These are phyloP conservation scores for Augochlorella aurata DNA, from an alignment of 2,888 invertebrate genomes.

Conservation along the genomic window DNA sequence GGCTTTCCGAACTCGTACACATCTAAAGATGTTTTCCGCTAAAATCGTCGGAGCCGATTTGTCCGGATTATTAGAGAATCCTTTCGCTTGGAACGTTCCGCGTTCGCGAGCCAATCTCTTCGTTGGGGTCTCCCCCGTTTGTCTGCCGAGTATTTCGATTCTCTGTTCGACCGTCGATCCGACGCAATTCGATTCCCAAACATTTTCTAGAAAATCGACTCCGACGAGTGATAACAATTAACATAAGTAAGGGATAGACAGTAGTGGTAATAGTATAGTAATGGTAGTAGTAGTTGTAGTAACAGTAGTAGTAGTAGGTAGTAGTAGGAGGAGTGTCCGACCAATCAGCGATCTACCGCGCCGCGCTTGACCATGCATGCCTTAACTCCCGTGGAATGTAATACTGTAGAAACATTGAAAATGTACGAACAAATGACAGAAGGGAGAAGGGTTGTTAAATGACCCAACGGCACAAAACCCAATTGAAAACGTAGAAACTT, in stretches of 20 bases:
- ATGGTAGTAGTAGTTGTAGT: slow-evolving; percentile 55
- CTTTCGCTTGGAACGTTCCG: background rate
- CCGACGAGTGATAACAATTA: slow-evolving; percentile 53
- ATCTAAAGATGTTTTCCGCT: slow-evolving; percentile 56
- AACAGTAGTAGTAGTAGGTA: slow-evolving; percentile 44
- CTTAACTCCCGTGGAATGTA: slow-evolving; percentile 60
- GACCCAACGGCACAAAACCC: background rate
- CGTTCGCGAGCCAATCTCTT: background rate
- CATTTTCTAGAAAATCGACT: slow-evolving; percentile 33
- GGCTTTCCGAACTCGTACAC: slow-evolving; percentile 62
- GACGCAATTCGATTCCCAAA: background rate
- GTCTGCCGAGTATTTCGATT: background rate
- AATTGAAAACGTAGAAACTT: background rate
- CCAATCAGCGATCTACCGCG: slow-evolving; percentile 73
- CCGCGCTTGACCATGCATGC: slow-evolving; percentile 78
- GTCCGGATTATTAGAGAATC: background rate
- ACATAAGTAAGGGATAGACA: slow-evolving; percentile 62
- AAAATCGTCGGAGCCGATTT: slow-evolving; percentile 39
- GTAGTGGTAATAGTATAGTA: slow-evolving; percentile 61
- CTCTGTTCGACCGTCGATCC: background rate
- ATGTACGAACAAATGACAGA: background rate
- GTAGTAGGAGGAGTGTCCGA: slow-evolving; percentile 66
- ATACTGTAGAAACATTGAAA: slow-evolving; percentile 21
- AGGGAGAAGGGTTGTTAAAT: background rate
- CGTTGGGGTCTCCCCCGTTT: background rate